Evolutionary conservation across 2,888 invertebrate species (phyloP), one percentile per base, ranked within the genome.

Genomic region (Villa cingulata): DNA sequence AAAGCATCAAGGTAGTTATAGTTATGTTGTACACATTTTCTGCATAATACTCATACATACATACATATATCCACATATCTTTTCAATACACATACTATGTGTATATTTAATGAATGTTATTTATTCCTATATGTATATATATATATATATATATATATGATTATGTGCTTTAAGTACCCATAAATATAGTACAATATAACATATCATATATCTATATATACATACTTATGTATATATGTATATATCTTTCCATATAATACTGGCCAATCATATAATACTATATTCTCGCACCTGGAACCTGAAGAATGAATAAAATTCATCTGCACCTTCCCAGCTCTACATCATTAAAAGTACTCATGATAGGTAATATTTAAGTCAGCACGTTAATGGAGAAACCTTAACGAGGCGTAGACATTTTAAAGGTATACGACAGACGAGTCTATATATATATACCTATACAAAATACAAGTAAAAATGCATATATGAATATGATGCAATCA

Each of bases 391-490:
- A 32, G 12, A 37, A 42, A 27, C 46, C 41, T 37, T 46, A 46
- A 46, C 41, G 37, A 46, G 46, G 46, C 46, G 46, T 46, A 42
- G 46, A 46, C 46, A 16, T 32, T 32, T 32, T 32, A 29, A 20
- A 37, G 39, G 45, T 37, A 40, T n/a, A 23, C 23, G 23, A 23
- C 4, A 23, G 23, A 23, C n/a, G n/a, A n/a, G n/a, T n/a, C n/a
- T n/a, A n/a, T n/a, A n/a, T n/a, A n/a, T n/a, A n/a, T n/a, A n/a
- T n/a, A n/a, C n/a, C n/a, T n/a, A n/a, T n/a, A n/a, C n/a, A 23
- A 23, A 23, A 23, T 6, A 23, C 23, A 6, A 23, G 20, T 17
- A 14, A 18, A 12, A 34, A n/a, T 32, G 39, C 39, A 39, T 7
- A 4, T 18, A n/a, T 32, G 39, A 32, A 39, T 7, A 29, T 34